phyloP scores from a whole-genome alignment of 2,797 vertebrate species.

The Nannoperca obscura region DNA sequence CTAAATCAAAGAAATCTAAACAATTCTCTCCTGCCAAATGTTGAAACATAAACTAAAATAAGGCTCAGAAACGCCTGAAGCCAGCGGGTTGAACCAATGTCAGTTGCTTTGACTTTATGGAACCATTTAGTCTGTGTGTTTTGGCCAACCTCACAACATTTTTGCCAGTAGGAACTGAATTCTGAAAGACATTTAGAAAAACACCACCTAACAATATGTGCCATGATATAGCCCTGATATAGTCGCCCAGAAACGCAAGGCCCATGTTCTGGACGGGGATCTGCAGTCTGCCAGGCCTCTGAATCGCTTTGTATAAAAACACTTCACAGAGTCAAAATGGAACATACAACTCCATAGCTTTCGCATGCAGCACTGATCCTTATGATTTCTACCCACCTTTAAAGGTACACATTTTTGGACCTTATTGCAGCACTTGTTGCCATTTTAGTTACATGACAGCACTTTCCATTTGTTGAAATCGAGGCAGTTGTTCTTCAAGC shows the following conservation, averaged over 20 bases:
- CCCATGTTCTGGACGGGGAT: not conserved
- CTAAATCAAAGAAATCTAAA: constrained; percentile 36
- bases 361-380: not conserved
- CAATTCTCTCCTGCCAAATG: constrained; percentile 18
- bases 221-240: constrained; percentile 27
- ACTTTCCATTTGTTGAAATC: constrained; percentile 46
- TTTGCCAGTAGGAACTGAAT: constrained; percentile 18
- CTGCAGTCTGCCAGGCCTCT: not conserved
- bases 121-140: constrained; percentile 56
- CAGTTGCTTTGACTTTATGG: constrained; percentile 35
- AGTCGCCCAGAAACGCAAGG: constrained; percentile 41
- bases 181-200: constrained; percentile 39
- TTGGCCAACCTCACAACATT: constrained; percentile 31
- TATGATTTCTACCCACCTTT: not conserved
- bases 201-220: constrained; percentile 9
- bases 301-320: not conserved
- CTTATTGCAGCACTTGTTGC: not conserved
- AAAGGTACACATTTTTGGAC: not conserved
- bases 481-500: constrained; percentile 34
- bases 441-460: constrained; percentile 23
- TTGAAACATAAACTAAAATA: constrained; percentile 35
- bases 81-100: not conserved
- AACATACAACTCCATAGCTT: not conserved
- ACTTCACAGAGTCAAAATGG: not conserved
- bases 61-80: constrained; percentile 16